phyloP scores from a whole-genome alignment of 2,797 vertebrate genomes.

The Myotis pilosus region DNA sequence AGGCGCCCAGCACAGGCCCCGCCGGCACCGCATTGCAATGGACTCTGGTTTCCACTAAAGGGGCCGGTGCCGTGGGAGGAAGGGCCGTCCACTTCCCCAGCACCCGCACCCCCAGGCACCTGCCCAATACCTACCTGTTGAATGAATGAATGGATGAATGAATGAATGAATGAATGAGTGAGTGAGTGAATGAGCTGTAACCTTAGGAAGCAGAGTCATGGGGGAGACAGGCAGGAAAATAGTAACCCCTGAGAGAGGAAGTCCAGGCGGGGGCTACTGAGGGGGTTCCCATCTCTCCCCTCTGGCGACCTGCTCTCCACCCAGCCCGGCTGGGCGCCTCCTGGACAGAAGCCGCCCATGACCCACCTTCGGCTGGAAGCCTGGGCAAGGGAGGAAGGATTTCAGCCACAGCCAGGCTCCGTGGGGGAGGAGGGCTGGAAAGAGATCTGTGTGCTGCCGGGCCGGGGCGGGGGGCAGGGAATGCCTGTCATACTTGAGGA shows the following conservation, averaged over 20 bases:
- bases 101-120: background rate
- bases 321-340: accelerated
- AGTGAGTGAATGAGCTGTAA: background rate
- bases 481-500: too few species aligned
- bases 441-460: too few species aligned
- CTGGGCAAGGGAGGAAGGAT: accelerated
- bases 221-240: background rate
- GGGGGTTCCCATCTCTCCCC: accelerated
- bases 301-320: accelerated
- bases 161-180: background rate
- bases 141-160: background rate
- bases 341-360: accelerated
- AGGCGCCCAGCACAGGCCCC: accelerated
- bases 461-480: too few species aligned
- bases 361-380: background rate
- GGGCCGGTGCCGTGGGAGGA: background rate
- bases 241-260: accelerated
- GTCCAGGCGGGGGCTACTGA: background rate
- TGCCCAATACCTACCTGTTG: background rate
- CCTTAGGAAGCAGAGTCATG: background rate
- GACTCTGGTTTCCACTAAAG: background rate
- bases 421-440: background rate
- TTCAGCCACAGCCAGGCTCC: accelerated
- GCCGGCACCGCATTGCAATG: accelerated
- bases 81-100: accelerated